Base-by-base conservation (phyloP, 2,888 invertebrate species). In the Isoperla grammatica region DNA sequence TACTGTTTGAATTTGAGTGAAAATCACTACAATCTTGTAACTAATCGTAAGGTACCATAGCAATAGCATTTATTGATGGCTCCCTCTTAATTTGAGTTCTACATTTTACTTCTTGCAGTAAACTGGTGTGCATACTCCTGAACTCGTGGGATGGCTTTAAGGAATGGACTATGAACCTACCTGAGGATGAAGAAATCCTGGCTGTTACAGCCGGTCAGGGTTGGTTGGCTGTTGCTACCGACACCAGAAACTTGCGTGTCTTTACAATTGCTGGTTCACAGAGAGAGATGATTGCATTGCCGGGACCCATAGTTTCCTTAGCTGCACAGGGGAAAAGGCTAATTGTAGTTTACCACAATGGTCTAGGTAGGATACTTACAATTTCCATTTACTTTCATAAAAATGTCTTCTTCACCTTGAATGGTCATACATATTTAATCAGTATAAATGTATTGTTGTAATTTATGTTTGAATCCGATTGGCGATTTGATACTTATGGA, bases 241-340 rank as follows among this genome's bases (percentile, higher is more conserved):
- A 81, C 66, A 80, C 80, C 57, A 79, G 91, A 19, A 81, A 87
- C 66, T 74, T 98, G 53, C 77, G 96, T n/a, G 74, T 97, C 3
- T 95, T 88, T 74, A 88, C 90, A 4, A 78, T 89, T 11, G 85
- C 87, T 74, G 98, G 98, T 48, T 86, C 90, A 0, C 97, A 98
- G 76, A 81, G 87, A 69, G 88, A 90, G 68, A 74, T 88, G 8
- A 75, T 92, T 56, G 81, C 83, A 1, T 72, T 90, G 53, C 85
- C 89, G 0, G 92, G 93, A 1, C 82, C 86, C 4, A 76, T 88
- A 13, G 82, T 94, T 3, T 79, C 85, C 23, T 76, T 90, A 72
- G 75, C 84, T 46, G 86, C 83, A 0, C 77, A 79, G 64, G 78
- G 78, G 40, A 78, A 83, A 69, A 78, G 80, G 53, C 72, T 92